Percentiles rank a stretch among this genome's conserved stretches.
These are phyloP conservation scores for Saxidomus purpurata DNA, from an alignment of 1,140 invertebrate species.

Conservation along the genomic window DNA sequence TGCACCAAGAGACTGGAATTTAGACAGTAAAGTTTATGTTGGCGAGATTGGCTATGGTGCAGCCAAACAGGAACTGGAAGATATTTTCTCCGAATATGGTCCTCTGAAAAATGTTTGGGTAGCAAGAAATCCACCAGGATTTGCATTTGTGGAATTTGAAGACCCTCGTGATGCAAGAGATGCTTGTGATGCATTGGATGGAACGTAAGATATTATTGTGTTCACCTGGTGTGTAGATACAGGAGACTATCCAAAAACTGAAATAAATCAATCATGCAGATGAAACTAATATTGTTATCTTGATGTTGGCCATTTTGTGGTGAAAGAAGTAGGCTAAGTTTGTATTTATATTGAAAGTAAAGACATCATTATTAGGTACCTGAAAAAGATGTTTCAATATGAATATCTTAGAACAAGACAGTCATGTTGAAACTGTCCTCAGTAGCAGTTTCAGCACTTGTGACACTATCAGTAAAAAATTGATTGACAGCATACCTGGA, in stretches of 20 bases:
- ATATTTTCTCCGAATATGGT: constrained; percentile 92
- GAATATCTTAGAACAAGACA: no score
- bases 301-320: no score
- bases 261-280: not conserved
- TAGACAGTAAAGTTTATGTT: constrained; percentile 98
- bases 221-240: no score
- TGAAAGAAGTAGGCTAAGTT: no score
- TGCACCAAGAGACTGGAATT: constrained; percentile 29
- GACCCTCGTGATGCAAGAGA: constrained; percentile 97
- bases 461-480: no score
- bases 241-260: not conserved
- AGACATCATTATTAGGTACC: no score
- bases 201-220: constrained; percentile 87
- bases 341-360: no score
- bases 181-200: constrained; percentile 97
- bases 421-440: no score
- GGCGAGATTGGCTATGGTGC: constrained; percentile 91
- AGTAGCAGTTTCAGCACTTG: no score
- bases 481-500: no score
- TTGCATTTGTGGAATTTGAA: constrained; percentile 99
- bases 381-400: no score
- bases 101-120: constrained; percentile 98
- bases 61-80: constrained; percentile 83
- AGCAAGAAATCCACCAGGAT: constrained; percentile 93
- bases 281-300: no score